Conservation (phyloP, 2,797 vertebrate genomes). For the Chelidonichthys spinosus region DNA sequence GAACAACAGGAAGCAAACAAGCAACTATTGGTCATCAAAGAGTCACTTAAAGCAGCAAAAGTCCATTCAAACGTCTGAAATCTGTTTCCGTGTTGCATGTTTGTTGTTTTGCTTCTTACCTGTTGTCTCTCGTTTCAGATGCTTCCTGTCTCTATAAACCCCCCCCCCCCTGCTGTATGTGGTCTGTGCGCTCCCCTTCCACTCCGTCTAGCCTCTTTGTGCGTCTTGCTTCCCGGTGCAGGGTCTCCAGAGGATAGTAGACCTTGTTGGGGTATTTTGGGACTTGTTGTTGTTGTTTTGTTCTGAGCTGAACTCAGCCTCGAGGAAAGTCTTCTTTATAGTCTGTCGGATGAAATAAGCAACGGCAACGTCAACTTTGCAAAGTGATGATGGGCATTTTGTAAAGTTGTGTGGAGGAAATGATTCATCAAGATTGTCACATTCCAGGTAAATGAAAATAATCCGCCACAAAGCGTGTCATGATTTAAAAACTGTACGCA, state of each 20-base stretch:
- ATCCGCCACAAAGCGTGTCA: neutral
- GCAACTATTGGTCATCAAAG: neutral
- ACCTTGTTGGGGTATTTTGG: neutral
- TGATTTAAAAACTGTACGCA: neutral
- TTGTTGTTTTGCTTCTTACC: too few relatives aligned
- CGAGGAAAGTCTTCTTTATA: too few relatives aligned
- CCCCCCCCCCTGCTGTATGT: too few relatives aligned
- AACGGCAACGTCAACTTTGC: neutral
- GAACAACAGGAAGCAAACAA: neutral
- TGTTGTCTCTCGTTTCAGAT: too few relatives aligned
- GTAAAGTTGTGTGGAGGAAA: neutral
- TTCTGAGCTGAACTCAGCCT: too few relatives aligned
- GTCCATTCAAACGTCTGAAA: neutral
- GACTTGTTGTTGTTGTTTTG: too few relatives aligned
- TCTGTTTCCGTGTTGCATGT: too few relatives aligned
- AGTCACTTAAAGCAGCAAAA: neutral
- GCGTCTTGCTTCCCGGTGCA: too few relatives aligned
- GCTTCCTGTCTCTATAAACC: too few relatives aligned
- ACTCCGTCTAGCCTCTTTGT: too few relatives aligned
- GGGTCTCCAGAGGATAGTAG: neutral
- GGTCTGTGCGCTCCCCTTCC: too few relatives aligned
- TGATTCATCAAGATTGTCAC: neutral
- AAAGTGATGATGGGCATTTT: neutral
- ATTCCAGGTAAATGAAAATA: conserved; percentile 5
- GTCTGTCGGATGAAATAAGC: neutral